These are phyloP conservation scores for Sebastes vulpes DNA, from an alignment of 2,797 vertebrate species.

Conservation along the genomic window DNA sequence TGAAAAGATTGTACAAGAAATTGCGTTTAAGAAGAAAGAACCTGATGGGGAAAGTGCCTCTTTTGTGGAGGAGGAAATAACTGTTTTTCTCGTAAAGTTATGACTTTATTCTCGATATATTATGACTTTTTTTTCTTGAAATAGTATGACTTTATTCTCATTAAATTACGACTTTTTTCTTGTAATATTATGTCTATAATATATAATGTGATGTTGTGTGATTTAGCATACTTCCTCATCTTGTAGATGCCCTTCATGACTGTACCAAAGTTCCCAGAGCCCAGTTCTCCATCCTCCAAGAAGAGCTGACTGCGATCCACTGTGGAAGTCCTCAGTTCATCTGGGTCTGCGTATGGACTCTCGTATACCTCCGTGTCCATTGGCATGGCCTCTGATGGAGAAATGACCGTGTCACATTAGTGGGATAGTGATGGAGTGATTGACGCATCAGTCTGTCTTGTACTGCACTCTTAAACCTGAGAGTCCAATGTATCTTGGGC, in stretches of 20 bases:
- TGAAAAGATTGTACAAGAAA: no score
- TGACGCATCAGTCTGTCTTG: background rate
- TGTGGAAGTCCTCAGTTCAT: slow-evolving; percentile 92
- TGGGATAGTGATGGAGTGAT: background rate
- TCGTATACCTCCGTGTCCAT: slow-evolving; percentile 97
- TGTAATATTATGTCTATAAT: no score
- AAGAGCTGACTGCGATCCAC: slow-evolving; percentile 89
- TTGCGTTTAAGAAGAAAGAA: no score
- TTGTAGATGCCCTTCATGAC: slow-evolving; percentile 94
- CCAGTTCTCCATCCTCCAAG: slow-evolving; percentile 93
- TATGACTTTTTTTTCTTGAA: no score
- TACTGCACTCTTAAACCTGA: background rate
- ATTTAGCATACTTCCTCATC: slow-evolving; percentile 91
- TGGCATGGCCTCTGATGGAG: slow-evolving; percentile 87
- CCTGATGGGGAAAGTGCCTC: no score
- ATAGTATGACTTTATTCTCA: no score
- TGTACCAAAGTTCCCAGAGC: slow-evolving; percentile 97
- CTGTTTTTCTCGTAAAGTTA: no score
- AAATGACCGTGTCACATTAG: background rate
- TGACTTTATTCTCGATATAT: no score
- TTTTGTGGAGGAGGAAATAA: no score
- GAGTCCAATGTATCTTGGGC: background rate
- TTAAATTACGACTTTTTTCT: no score
- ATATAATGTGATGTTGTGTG: background rate
- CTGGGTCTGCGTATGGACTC: slow-evolving; percentile 96